Conservation (phyloP, 2,888 invertebrate species). For the Marronus borbonicus region DNA sequence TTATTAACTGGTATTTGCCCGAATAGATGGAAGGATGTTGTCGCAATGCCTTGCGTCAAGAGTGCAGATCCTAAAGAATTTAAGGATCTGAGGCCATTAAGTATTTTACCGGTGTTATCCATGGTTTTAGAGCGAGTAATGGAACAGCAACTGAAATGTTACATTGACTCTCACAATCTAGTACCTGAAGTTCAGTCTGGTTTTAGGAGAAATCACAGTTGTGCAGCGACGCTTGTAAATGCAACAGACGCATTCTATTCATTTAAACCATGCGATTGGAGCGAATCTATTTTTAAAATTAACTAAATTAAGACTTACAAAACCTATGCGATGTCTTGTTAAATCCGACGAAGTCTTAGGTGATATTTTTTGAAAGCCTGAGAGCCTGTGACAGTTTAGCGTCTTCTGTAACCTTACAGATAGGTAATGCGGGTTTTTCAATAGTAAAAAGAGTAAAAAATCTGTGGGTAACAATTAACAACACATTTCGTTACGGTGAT, state of each 20-base stretch:
- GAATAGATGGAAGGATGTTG: too few relatives aligned
- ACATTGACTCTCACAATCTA: too few relatives aligned
- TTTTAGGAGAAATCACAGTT: too few relatives aligned
- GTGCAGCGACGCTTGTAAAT: neutral
- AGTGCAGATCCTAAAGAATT: too few relatives aligned
- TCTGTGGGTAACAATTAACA: neutral
- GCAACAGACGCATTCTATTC: neutral
- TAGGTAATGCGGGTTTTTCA: neutral
- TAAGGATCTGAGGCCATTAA: too few relatives aligned
- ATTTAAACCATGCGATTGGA: neutral
- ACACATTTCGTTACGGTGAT: neutral
- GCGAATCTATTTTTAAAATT: neutral
- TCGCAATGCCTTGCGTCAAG: too few relatives aligned
- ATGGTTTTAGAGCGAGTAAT: too few relatives aligned
- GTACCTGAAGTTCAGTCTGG: too few relatives aligned
- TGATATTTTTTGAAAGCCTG: neutral
- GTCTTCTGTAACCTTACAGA: neutral
- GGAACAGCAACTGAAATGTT: too few relatives aligned
- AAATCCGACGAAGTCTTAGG: neutral
- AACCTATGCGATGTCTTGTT: neutral
- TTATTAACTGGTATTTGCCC: too few relatives aligned
- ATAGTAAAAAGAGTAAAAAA: neutral
- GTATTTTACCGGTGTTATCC: too few relatives aligned
- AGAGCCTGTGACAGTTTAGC: neutral
- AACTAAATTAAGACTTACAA: neutral